Conservation (phyloP, 1,140 invertebrate species). For the Phocides pigmalion region DNA sequence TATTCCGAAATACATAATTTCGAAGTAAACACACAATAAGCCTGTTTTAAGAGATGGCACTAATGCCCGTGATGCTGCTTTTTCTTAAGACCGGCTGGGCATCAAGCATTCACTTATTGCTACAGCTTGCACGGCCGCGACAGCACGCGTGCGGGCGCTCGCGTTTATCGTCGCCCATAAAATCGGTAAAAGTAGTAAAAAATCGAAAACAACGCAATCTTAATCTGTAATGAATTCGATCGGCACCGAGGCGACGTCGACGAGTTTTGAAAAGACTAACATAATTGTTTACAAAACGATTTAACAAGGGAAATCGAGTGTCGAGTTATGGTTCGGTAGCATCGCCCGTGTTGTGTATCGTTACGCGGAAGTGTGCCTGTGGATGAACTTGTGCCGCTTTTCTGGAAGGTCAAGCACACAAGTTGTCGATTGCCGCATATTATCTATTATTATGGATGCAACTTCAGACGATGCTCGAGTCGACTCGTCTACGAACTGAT, state of each 20-base stretch:
- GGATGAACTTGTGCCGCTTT: constrained; percentile 44
- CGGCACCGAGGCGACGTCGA: background rate
- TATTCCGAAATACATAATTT: too few relatives aligned
- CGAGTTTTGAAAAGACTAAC: constrained; percentile 45
- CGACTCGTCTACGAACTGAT: background rate
- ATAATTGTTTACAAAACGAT: constrained; percentile 46
- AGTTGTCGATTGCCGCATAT: background rate
- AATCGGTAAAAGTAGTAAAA: constrained; percentile 42
- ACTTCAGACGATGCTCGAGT: background rate
- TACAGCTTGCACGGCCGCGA: constrained; percentile 50
- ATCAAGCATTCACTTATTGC: constrained; percentile 47
- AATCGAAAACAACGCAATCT: constrained; percentile 28
- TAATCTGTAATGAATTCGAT: constrained; percentile 43
- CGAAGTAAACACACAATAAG: too few relatives aligned
- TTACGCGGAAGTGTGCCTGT: constrained; percentile 40
- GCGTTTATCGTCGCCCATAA: constrained; percentile 37
- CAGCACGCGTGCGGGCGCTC: constrained; percentile 48
- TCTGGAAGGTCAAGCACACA: constrained; percentile 38
- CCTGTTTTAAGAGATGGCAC: too few relatives aligned
- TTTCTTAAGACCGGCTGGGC: constrained; percentile 39
- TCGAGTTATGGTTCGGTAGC: constrained; percentile 38
- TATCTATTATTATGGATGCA: background rate
- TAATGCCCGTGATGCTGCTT: constrained; percentile 32
- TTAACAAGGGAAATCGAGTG: constrained; percentile 41
- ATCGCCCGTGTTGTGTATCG: constrained; percentile 35